Percentiles rank a stretch among this genome's conserved stretches.
These are phyloP conservation scores for Onychomys arenicola DNA, from an alignment of 2,797 vertebrate species.

Conservation along the genomic window DNA sequence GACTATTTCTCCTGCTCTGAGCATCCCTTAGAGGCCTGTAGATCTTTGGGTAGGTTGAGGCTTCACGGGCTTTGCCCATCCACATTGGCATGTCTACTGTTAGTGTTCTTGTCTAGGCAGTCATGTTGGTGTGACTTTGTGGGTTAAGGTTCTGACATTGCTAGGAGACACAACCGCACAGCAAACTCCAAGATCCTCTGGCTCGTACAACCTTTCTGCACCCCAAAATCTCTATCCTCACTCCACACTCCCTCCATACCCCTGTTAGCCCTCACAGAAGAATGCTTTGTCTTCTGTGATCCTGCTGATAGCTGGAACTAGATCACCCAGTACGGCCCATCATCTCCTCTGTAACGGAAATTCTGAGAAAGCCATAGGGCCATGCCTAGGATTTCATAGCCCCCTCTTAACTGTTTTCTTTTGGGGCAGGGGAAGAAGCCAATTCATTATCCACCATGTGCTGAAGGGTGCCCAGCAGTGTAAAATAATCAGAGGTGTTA, in stretches of 20 bases:
- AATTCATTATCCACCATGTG: not conserved
- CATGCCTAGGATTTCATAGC: not conserved
- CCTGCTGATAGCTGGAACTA: not conserved
- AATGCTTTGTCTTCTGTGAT: not conserved
- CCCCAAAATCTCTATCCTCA: not conserved
- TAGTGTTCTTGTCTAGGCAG: not conserved
- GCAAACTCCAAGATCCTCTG: not conserved
- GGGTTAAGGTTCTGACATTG: not conserved
- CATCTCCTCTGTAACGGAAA: not conserved
- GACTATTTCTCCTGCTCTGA: not conserved
- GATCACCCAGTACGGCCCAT: not conserved
- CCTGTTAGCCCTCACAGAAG: not conserved
- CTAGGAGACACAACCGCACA: not conserved
- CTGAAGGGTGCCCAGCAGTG: not conserved
- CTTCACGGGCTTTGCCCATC: not conserved
- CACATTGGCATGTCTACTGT: too few species aligned
- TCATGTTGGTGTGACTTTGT: not conserved
- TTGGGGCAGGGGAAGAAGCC: not conserved
- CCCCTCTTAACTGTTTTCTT: not conserved
- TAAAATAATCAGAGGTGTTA: not conserved
- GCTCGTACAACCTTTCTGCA: not conserved
- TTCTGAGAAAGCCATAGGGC: not conserved
- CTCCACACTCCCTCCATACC: rapidly evolving
- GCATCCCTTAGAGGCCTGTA: not conserved
- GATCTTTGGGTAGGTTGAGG: not conserved